Base-by-base conservation (phyloP, 2,113 vertebrate genomes). In the Cheirogaleus medius region DNA sequence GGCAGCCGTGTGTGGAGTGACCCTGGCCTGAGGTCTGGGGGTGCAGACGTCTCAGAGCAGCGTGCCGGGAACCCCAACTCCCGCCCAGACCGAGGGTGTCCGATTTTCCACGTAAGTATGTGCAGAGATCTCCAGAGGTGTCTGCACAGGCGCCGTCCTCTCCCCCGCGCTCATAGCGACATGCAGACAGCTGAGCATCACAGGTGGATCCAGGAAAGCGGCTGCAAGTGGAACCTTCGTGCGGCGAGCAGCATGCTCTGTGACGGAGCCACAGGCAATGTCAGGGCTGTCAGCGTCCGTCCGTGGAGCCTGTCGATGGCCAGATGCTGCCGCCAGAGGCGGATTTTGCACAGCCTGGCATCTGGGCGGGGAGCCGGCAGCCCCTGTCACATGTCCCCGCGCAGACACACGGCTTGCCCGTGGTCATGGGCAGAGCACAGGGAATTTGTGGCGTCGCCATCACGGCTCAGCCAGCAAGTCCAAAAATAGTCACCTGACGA, bases 181-280 rank as follows among this genome's bases (percentile, higher is more conserved):
- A 97, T 98, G 98, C 98, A 98, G 93, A 98, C 97, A 96, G 88
- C 82, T 80, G 54, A 77, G 97, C 97, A 98, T 98, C 98, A 98
- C 98, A 98, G 97, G 97, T 97, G 96, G 98, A 97, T 90, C 95
- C 93, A 92, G 97, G 94, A 94, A 98, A 98, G 96, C 86, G 97
- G 98, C 98, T 98, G 54, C 6, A 29, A 92, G 71, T 39, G 90
- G 88, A 96, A 13, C 81, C 97, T 94, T 96, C 97, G 89, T 94
- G 66, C 97, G 94, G 96, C 68, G 8, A 84, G 96, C 87, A 95
- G 95, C 76, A 85, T 14, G 6, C 87, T 90, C 42, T 73, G 0
- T 94, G 98, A 96, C 91, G 96, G 96, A 98, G 95, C 97, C 97
- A 90, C 0, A 2, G 97, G 97, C 94, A 87, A 49, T 66, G 56